Conservation (phyloP, 2,113 vertebrate species). For the Varanus salvator region DNA sequence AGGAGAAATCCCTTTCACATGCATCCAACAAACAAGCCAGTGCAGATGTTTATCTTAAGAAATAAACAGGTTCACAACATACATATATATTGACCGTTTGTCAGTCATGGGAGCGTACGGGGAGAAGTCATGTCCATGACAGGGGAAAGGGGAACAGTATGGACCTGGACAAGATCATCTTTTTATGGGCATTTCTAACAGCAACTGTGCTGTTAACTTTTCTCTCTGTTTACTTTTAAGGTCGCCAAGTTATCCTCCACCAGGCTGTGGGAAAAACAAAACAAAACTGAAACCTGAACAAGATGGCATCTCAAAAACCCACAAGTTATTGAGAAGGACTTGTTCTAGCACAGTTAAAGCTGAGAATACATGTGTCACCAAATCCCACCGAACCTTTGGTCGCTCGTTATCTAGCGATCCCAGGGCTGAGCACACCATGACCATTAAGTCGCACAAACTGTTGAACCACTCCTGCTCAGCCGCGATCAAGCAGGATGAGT, state of each 20-base stretch:
- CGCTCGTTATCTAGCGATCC: slow-evolving; percentile 85
- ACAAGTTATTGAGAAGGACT: slow-evolving; percentile 86
- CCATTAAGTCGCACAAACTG: slow-evolving; percentile 85
- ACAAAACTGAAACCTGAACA: slow-evolving; percentile 88
- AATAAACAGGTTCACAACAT: no score
- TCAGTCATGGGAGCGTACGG: neutral
- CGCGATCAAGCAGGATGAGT: slow-evolving; percentile 81
- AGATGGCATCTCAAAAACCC: slow-evolving; percentile 88
- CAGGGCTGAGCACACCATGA: slow-evolving; percentile 80
- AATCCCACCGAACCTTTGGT: slow-evolving; percentile 85
- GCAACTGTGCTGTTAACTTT: slow-evolving; percentile 1
- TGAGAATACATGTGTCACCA: slow-evolving; percentile 82
- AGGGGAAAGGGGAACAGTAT: neutral
- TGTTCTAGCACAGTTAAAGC: slow-evolving; percentile 84
- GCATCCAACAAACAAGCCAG: no score
- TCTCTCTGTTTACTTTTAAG: slow-evolving; percentile 68
- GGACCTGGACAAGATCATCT: neutral
- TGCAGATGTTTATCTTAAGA: no score
- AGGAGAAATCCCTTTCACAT: no score
- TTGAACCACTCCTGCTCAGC: slow-evolving; percentile 81
- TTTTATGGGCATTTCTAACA: neutral
- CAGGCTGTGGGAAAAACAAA: slow-evolving; percentile 90
- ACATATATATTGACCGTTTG: neutral
- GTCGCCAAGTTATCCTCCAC: slow-evolving; percentile 92
- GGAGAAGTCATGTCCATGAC: neutral